These are phyloP conservation scores for Suillia variegata DNA, from an alignment of 2,888 invertebrate species.

Conservation along the genomic window DNA sequence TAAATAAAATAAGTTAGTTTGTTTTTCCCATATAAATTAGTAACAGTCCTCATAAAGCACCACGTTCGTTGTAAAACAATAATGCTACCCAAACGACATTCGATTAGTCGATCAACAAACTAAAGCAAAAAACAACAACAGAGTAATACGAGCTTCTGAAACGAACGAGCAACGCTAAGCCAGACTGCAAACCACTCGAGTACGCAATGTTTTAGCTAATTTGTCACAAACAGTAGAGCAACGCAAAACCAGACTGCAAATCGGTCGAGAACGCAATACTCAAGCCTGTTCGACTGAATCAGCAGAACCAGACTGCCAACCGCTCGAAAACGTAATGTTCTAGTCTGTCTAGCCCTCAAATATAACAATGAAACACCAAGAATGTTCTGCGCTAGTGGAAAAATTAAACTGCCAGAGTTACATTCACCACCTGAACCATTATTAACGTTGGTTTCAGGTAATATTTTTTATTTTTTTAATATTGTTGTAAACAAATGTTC, in stretches of 20 bases:
- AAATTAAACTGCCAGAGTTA: constrained; percentile 19
- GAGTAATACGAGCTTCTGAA: background rate
- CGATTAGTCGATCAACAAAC: no score
- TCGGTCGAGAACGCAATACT: background rate
- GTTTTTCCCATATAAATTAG: no score
- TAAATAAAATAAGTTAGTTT: no score
- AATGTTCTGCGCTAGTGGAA: constrained; percentile 13
- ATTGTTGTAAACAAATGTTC: no score
- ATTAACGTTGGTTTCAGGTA: constrained; percentile 1
- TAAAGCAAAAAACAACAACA: no score
- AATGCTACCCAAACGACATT: no score
- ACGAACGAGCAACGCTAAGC: background rate
- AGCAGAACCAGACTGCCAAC: background rate
- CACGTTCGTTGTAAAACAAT: no score
- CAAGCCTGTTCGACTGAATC: no score
- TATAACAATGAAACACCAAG: constrained; percentile 12
- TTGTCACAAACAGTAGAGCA: background rate
- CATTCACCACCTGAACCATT: constrained; percentile 17
- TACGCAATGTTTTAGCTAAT: no score
- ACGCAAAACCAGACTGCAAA: background rate
- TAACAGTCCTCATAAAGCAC: no score
- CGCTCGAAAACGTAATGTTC: background rate
- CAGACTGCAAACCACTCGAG: no score
- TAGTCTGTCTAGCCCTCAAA: constrained; percentile 21
- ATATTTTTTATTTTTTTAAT: no score